Evolutionary conservation across 2,888 invertebrate genomes (phyloP).

Genomic region (Phalera bucephala): DNA sequence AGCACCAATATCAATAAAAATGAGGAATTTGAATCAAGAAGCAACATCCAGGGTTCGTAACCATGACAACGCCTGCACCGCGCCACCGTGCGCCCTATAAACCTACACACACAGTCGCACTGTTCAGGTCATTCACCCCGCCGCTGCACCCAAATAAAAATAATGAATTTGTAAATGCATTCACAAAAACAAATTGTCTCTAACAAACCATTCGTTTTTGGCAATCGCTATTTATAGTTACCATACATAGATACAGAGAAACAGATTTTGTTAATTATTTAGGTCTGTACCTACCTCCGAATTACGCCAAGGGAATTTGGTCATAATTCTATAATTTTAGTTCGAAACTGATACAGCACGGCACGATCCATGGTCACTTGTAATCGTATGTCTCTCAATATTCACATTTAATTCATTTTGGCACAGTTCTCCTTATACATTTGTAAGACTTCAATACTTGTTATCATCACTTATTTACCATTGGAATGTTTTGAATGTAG

Average conservation of each 20-base stretch:
- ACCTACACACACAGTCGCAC: slow-evolving; percentile 38
- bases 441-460: background rate
- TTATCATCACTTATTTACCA: slow-evolving; percentile 10
- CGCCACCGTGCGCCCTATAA: slow-evolving; percentile 29
- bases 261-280: no score
- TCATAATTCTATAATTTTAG: slow-evolving; percentile 1
- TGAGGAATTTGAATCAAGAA: no score
- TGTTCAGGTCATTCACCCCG: slow-evolving; percentile 47
- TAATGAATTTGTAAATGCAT: slow-evolving; percentile 2
- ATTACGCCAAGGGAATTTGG: slow-evolving; percentile 1
- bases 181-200: background rate
- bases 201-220: background rate
- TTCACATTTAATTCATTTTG: slow-evolving; percentile 5
- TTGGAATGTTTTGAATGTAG: slow-evolving; percentile 15
- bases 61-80: slow-evolving; percentile 46
- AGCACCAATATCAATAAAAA: no score
- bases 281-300: slow-evolving; percentile 2
- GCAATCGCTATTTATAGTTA: background rate
- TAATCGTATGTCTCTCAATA: background rate
- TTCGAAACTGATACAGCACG: background rate
- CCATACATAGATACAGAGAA: background rate
- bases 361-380: background rate
- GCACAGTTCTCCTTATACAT: slow-evolving; percentile 2
- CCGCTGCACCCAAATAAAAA: slow-evolving; percentile 32
- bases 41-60: slow-evolving; percentile 27